Percentiles rank a stretch among this genome's conserved stretches.
Conservation (phyloP, 2,888 invertebrate genomes). For the Napeogenes inachia region DNA sequence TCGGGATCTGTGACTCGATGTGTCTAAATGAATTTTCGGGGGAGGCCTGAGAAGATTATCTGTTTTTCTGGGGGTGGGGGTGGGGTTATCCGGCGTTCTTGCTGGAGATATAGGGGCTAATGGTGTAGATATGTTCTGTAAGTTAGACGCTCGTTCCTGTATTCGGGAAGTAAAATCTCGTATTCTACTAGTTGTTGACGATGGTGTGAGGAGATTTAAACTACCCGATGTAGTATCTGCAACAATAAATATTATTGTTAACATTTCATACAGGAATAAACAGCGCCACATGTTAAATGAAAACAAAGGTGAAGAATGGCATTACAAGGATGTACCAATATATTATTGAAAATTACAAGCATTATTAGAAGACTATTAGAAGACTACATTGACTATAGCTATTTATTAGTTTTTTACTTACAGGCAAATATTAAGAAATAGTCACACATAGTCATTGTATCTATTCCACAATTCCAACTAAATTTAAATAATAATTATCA, state of each 20-base stretch:
- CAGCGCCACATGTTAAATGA: neutral
- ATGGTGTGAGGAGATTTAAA: slow-evolving; percentile 79
- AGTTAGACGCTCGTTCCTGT: slow-evolving; percentile 70
- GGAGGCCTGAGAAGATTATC: slow-evolving; percentile 67
- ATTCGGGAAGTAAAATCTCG: slow-evolving; percentile 79
- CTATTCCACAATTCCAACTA: neutral
- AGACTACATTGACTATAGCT: neutral
- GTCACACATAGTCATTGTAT: slow-evolving; percentile 51
- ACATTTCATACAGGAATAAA: slow-evolving; percentile 4
- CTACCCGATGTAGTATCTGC: slow-evolving; percentile 80
- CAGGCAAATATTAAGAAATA: slow-evolving; percentile 50
- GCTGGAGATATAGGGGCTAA: slow-evolving; percentile 55
- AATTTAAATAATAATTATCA: slow-evolving; percentile 12
- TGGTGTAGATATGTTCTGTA: slow-evolving; percentile 43
- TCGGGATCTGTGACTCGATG: slow-evolving; percentile 60
- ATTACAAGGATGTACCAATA: neutral
- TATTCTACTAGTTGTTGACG: slow-evolving; percentile 76
- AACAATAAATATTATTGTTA: slow-evolving; percentile 23
- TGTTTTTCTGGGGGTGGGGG: slow-evolving; percentile 43
- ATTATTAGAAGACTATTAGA: neutral
- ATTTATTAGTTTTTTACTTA: slow-evolving; percentile 28
- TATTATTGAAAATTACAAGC: neutral
- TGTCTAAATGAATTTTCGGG: slow-evolving; percentile 59
- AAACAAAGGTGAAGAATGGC: neutral
- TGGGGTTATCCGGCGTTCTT: slow-evolving; percentile 43